These are phyloP conservation scores for Motacilla tschutschensis DNA, from an alignment of 2,113 vertebrate genomes.

Conservation along the genomic window DNA sequence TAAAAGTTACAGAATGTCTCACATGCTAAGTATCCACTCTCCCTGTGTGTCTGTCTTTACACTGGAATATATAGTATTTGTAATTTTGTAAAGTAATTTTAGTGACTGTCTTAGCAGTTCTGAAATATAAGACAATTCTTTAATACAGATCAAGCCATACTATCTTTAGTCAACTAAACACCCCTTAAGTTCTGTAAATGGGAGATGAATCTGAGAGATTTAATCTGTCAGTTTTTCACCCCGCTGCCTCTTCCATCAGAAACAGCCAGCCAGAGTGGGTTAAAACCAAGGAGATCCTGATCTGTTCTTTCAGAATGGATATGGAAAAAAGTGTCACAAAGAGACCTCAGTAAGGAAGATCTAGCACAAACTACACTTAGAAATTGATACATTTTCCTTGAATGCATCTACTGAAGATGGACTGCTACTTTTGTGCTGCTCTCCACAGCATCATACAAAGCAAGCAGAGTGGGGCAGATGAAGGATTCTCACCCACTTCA, in stretches of 20 bases:
- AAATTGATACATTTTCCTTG: not conserved
- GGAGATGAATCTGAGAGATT: not conserved
- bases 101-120: not conserved
- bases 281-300: not conserved
- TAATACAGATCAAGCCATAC: not conserved
- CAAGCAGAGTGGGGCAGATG: not conserved
- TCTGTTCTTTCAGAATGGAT: not conserved
- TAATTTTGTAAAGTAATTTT: conserved; percentile 3
- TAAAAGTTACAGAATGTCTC: not conserved
- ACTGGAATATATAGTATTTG: not conserved
- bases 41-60: not conserved
- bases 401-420: not conserved
- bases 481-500: not conserved
- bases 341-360: not conserved
- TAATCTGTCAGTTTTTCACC: not conserved
- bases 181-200: not conserved
- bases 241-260: not conserved
- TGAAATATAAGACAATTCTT: not conserved
- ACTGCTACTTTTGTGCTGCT: not conserved
- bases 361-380: not conserved
- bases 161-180: not conserved
- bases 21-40: not conserved
- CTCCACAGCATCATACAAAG: not conserved
- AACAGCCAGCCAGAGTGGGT: not conserved
- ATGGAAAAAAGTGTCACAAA: not conserved